Percentiles rank a stretch among this genome's conserved stretches.
Conservation (phyloP, 1,140 invertebrate genomes). For the Conus betulinus region DNA sequence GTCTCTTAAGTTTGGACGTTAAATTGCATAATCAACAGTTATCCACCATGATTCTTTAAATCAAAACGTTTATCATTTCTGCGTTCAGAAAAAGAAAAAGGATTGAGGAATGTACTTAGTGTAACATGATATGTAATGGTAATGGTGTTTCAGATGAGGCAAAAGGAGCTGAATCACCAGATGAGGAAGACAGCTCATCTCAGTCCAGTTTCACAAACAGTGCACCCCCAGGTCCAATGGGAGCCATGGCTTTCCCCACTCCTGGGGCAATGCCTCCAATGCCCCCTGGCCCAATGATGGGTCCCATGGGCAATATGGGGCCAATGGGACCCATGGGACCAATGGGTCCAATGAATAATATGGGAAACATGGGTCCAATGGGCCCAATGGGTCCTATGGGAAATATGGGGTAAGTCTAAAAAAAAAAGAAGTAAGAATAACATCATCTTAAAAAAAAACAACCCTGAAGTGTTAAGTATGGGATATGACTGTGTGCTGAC, state of each 20-base stretch:
- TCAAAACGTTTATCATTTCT: no score
- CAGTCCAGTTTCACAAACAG: conserved; percentile 65
- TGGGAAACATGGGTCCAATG: conserved; percentile 47
- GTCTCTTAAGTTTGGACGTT: no score
- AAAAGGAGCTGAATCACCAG: conserved; percentile 67
- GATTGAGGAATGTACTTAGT: no score
- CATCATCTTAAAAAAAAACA: no score
- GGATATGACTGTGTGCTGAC: neutral
- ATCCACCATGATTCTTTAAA: no score
- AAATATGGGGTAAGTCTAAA: conserved; percentile 19
- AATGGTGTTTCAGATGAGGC: conserved; percentile 38
- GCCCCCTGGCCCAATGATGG: conserved; percentile 75
- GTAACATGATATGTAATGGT: no score
- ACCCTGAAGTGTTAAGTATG: neutral
- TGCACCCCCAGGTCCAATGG: conserved; percentile 58
- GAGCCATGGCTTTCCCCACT: conserved; percentile 43
- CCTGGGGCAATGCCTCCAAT: conserved; percentile 58
- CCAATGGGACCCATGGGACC: conserved; percentile 79
- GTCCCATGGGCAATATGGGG: conserved; percentile 77
- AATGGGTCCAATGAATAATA: conserved; percentile 75
- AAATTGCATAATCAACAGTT: no score
- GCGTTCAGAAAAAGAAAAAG: no score
- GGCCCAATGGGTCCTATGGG: conserved; percentile 79
- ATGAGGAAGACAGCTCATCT: conserved; percentile 46
- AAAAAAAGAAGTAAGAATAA: no score